phyloP scores from a whole-genome alignment of 2,888 invertebrate genomes.

The Artemia sinica region DNA sequence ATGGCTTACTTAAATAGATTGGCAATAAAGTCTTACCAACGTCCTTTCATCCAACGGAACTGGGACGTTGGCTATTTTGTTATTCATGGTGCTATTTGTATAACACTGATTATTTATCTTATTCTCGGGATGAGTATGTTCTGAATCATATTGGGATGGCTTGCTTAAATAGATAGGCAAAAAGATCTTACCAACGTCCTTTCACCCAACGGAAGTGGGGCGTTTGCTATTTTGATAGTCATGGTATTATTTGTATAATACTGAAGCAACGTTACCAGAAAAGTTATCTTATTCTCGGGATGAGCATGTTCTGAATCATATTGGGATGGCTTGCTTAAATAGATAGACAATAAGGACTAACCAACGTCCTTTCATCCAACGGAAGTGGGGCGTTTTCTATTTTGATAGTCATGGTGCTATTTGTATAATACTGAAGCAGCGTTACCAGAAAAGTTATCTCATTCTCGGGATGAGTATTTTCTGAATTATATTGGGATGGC shows the following conservation, averaged over 20 bases:
- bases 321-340: too few relatives aligned
- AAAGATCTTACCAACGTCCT: slow-evolving; percentile 15
- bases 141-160: too few relatives aligned
- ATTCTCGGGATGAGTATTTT: too few relatives aligned
- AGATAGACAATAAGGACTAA: neutral
- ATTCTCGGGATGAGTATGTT: too few relatives aligned
- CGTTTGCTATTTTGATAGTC: slow-evolving; percentile 23
- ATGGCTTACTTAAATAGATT: too few relatives aligned
- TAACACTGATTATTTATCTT: neutral
- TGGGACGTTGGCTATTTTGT: slow-evolving; percentile 23
- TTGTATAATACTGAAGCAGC: slow-evolving; percentile 21
- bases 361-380: slow-evolving; percentile 20
- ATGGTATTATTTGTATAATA: slow-evolving; percentile 19
- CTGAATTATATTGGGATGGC: too few relatives aligned
- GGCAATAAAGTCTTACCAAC: neutral
- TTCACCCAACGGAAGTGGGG: slow-evolving; percentile 23
- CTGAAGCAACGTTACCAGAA: slow-evolving; percentile 24
- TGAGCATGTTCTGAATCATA: too few relatives aligned
- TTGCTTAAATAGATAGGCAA: too few relatives aligned
- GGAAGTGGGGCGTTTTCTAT: slow-evolving; percentile 24
- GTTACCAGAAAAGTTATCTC: slow-evolving; percentile 13
- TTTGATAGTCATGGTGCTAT: slow-evolving; percentile 21
- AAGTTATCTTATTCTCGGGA: too few relatives aligned
- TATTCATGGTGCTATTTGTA: slow-evolving; percentile 21
- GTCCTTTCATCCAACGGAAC: slow-evolving; percentile 22